Conservation (phyloP, 2,113 vertebrate species). For the Tachysurus vachellii region DNA sequence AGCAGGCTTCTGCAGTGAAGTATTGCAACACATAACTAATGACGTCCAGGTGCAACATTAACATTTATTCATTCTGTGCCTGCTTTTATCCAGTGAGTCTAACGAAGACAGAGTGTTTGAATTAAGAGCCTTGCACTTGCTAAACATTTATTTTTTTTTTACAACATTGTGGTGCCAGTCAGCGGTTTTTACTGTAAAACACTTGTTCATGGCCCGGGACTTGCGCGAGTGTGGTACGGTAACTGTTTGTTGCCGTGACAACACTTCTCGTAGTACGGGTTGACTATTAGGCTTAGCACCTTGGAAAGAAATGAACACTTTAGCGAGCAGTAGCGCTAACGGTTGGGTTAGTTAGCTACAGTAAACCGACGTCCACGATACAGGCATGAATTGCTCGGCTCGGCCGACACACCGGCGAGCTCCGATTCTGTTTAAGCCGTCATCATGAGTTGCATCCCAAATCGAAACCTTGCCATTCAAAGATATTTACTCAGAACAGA, state of each 20-base stretch:
- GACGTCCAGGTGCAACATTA: slow-evolving; percentile 15
- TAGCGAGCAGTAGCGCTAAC: no score
- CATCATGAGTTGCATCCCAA: background rate
- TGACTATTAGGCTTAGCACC: no score
- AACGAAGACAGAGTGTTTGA: background rate
- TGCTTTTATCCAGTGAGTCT: background rate
- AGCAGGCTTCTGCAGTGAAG: background rate
- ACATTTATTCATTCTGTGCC: background rate
- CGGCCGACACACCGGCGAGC: background rate
- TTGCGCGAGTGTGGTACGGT: background rate
- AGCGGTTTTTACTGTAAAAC: background rate
- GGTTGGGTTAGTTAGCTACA: background rate
- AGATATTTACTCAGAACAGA: background rate
- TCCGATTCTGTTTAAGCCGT: background rate
- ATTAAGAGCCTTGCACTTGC: background rate
- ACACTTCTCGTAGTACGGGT: background rate
- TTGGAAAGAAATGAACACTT: background rate
- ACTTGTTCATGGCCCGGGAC: background rate
- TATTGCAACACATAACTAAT: slow-evolving; percentile 10
- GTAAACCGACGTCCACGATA: background rate
- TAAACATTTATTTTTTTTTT: background rate
- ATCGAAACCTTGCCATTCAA: background rate
- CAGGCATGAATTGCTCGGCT: no score
- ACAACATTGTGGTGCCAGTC: background rate
- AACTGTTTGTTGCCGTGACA: background rate